Evolutionary conservation across 2,113 vertebrate species (phyloP).

Genomic region (Mobula hypostoma): DNA sequence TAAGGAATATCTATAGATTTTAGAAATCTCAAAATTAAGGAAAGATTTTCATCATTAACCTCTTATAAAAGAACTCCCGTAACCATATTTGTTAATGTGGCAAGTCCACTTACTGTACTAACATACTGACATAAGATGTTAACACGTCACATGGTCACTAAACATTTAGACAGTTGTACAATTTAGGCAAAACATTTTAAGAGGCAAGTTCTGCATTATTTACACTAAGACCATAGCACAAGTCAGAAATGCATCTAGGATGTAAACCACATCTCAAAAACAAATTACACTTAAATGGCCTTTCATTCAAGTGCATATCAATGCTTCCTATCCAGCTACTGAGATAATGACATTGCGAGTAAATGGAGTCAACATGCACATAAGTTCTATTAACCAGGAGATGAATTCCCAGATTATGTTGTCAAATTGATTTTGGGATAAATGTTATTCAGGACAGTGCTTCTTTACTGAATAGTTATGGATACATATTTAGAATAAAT

Average conservation of each 20-base stretch:
- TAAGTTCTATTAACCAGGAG: not conserved
- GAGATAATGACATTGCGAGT: not conserved
- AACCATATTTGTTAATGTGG: not conserved
- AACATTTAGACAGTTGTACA: not conserved
- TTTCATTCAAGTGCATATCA: not conserved
- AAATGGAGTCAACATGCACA: not conserved
- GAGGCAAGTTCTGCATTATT: not conserved
- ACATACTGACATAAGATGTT: not conserved
- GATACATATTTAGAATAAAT: too few species aligned
- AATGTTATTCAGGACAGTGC: not conserved
- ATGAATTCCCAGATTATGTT: not conserved
- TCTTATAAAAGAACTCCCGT: not conserved
- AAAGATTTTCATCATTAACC: not conserved
- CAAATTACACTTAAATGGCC: not conserved
- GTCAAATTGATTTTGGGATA: not conserved
- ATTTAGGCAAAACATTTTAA: not conserved
- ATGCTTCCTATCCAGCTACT: not conserved
- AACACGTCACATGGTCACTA: not conserved
- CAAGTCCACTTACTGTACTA: not conserved
- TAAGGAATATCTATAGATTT: not conserved
- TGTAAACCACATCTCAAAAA: not conserved
- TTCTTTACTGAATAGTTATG: not conserved
- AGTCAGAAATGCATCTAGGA: not conserved
- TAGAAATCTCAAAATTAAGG: not conserved
- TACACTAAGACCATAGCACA: not conserved